Percentiles rank a stretch among this genome's conserved stretches.
Conservation (phyloP, 2,888 invertebrate species). For the Graphium colonna region DNA sequence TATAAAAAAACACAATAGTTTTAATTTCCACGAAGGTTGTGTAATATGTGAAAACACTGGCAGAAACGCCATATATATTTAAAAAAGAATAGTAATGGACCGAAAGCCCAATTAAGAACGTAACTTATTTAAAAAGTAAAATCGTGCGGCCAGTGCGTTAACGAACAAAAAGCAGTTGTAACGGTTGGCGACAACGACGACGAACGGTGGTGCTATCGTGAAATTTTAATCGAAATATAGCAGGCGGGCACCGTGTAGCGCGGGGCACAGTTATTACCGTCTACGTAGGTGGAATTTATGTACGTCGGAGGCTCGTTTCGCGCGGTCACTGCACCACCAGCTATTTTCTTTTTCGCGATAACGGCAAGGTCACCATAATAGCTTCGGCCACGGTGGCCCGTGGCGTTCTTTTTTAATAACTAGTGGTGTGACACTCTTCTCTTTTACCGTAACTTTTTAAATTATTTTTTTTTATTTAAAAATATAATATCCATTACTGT, state of each 20-base stretch:
- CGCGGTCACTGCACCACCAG: conserved; percentile 53
- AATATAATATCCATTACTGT: too few species aligned
- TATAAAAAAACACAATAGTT: too few species aligned
- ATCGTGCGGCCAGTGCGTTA: not conserved
- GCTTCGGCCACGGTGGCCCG: conserved; percentile 63
- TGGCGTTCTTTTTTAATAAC: conserved; percentile 30
- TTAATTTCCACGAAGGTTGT: too few species aligned
- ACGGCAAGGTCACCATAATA: conserved; percentile 69
- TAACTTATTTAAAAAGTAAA: too few species aligned
- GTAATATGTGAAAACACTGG: too few species aligned
- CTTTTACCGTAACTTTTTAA: not conserved
- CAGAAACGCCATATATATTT: too few species aligned
- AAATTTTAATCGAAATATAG: conserved; percentile 10
- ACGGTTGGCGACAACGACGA: not conserved
- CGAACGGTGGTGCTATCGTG: not conserved
- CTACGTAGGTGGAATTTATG: conserved; percentile 26
- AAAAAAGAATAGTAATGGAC: too few species aligned
- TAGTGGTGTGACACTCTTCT: conserved; percentile 2
- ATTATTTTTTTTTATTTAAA: too few species aligned
- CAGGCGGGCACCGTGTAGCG: conserved; percentile 14
- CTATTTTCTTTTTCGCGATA: conserved; percentile 67
- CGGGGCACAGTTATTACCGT: conserved; percentile 21
- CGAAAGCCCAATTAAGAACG: too few species aligned
- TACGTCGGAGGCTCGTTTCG: conserved; percentile 21
- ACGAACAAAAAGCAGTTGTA: not conserved